Base-by-base conservation (phyloP, 2,888 invertebrate species). In the Carcina quercana region DNA sequence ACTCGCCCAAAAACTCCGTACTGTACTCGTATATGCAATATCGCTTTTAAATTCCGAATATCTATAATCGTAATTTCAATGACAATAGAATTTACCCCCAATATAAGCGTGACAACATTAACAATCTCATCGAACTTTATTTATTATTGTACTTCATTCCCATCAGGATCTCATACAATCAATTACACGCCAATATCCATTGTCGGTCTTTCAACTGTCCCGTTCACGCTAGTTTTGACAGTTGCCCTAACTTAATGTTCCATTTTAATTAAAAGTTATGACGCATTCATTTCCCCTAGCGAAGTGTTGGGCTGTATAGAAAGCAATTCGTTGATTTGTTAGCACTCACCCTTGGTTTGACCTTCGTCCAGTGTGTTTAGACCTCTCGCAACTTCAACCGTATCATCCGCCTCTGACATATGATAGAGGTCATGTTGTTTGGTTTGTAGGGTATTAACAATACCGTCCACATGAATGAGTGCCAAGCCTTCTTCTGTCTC, bases 181-280 rank as follows among this genome's bases (percentile, higher is more conserved):
- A 63, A 73, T 73, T 76, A 72, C 67, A 74, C 66, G 58, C 66
- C 63, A 62, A 71, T 72, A 60, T 52, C 58, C 47, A 57, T 64
- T 59, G 54, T 53, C 50, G 47, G 46, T 52, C 51, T 39, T 45
- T 46, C 41, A 30, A 40, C 42, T 43, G 27, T 57, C 53, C 54
- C 52, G 52, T 55, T 45, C 29, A 41, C 47, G 44, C 43, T 31
- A 38, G 40, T 60, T 62, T 61, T 54, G 57, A 61, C 58, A 58
- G 52, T 58, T 51, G 60, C 64, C 65, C 62, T 50, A 52, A 52
- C 60, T 62, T 65, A 75, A 72, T 66, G 72, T 61, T 59, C 69
- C 62, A 57, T 70, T 75, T 72, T 73, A 79, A 83, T 83, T 78
- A 78, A 80, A 80, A 80, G 58, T 72, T 78, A 76, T 80, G 79